These are phyloP conservation scores for Glyphotaelius pellucidus DNA, from an alignment of 2,888 invertebrate genomes.

Conservation along the genomic window DNA sequence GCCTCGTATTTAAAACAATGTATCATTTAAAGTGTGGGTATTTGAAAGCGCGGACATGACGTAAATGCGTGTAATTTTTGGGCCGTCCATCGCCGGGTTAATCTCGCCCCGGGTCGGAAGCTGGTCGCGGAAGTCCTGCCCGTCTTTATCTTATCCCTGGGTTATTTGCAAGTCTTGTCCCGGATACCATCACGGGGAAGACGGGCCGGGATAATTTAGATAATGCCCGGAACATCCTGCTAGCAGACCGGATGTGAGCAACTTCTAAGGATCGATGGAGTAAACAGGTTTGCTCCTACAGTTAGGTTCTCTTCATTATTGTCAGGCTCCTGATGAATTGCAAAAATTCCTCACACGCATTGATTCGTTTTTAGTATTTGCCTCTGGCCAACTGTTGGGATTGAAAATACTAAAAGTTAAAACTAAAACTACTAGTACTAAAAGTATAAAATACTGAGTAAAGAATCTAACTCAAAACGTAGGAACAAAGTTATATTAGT, in stretches of 20 bases:
- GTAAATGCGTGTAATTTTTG: neutral
- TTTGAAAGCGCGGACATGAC: neutral
- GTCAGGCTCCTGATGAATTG: neutral
- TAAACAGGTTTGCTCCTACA: slow-evolving; percentile 5
- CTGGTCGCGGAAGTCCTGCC: neutral
- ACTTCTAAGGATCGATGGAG: slow-evolving; percentile 3
- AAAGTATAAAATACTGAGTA: neutral
- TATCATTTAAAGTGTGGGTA: neutral
- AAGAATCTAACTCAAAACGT: neutral
- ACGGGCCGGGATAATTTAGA: slow-evolving; percentile 22
- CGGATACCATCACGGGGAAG: neutral
- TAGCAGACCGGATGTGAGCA: neutral
- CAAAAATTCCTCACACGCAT: neutral
- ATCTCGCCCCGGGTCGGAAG: slow-evolving; percentile 15
- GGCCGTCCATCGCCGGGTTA: neutral
- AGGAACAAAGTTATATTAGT: neutral
- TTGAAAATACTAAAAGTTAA: no score
- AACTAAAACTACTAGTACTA: no score
- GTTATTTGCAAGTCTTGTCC: slow-evolving; percentile 29
- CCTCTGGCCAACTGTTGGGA: neutral
- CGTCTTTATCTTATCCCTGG: neutral
- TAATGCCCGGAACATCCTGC: slow-evolving; percentile 31
- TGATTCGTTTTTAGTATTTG: neutral
- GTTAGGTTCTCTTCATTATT: neutral
- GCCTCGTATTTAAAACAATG: neutral